A percentile compares a stretch with the other conserved stretches of the same genome.
These are phyloP conservation scores for Rhinophrynus dorsalis DNA, from an alignment of 2,797 vertebrate genomes.

Conservation along the genomic window DNA sequence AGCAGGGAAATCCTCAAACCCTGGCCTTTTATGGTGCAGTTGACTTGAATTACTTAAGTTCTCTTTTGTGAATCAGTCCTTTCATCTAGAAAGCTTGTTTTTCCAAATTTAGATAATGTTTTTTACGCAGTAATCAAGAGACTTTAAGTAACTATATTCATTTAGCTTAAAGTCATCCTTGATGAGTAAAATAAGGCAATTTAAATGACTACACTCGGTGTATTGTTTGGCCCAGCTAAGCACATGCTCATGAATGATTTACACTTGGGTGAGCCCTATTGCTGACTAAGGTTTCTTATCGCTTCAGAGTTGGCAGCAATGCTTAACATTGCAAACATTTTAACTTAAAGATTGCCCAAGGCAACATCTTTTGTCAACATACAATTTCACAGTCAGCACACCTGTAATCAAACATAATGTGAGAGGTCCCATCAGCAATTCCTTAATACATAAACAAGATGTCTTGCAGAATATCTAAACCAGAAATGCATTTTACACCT, in stretches of 20 bases:
- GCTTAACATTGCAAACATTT: constrained; percentile 40
- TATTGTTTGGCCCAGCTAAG: constrained; percentile 25
- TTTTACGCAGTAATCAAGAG: too few relatives aligned
- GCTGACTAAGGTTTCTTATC: constrained; percentile 37
- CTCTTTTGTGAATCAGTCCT: too few relatives aligned
- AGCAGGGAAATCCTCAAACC: too few relatives aligned
- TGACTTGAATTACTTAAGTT: too few relatives aligned
- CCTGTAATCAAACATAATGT: constrained; percentile 28
- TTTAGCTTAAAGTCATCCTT: constrained; percentile 6
- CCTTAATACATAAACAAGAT: constrained; percentile 20
- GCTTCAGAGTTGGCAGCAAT: constrained; percentile 2
- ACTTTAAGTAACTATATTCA: too few relatives aligned
- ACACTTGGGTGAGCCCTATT: constrained; percentile 39
- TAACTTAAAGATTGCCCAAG: constrained; percentile 25
- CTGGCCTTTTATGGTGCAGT: too few relatives aligned
- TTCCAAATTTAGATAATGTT: too few relatives aligned
- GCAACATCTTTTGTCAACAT: constrained; percentile 37
- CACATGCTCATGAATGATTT: constrained; percentile 27
- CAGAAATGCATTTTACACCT: neutral
- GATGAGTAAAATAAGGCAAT: constrained; percentile 18
- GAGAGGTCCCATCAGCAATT: constrained; percentile 16
- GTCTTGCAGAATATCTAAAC: neutral
- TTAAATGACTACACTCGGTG: constrained; percentile 25
- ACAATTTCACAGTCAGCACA: constrained; percentile 30
- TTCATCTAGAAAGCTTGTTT: too few relatives aligned